Evolutionary conservation across 2,888 invertebrate genomes (phyloP).

Genomic region (Torymus auratus): DNA sequence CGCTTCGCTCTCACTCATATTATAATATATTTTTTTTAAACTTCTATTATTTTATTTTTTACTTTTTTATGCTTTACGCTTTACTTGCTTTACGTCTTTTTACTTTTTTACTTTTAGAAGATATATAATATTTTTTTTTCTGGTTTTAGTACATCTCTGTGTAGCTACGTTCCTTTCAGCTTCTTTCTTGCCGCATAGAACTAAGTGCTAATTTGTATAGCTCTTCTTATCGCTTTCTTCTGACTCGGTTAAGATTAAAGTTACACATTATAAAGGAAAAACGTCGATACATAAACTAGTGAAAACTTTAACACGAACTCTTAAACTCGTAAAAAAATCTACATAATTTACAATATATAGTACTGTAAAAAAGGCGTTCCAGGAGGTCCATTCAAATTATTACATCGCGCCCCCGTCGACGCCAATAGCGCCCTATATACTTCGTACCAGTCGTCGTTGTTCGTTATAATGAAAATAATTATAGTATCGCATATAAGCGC

Average conservation of each 20-base stretch:
- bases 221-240: not conserved
- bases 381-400: slow-evolving; percentile 44
- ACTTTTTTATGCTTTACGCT: slow-evolving; percentile 21
- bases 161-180: slow-evolving; percentile 18
- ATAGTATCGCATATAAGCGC: not conserved
- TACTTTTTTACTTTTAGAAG: slow-evolving; percentile 40
- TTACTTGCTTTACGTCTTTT: slow-evolving; percentile 20
- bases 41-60: slow-evolving; percentile 10
- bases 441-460: slow-evolving; percentile 27
- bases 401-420: not conserved
- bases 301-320: slow-evolving; percentile 55
- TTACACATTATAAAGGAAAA: slow-evolving; percentile 41
- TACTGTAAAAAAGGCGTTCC: slow-evolving; percentile 54
- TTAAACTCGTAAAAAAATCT: slow-evolving; percentile 57
- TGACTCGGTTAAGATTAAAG: not conserved
- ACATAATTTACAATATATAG: slow-evolving; percentile 52
- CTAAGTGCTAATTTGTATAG: slow-evolving; percentile 28
- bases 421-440: not conserved
- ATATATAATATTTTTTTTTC: slow-evolving; percentile 24
- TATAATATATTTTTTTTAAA: slow-evolving; percentile 6
- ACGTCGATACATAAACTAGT: slow-evolving; percentile 50
- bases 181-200: slow-evolving; percentile 2
- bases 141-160: slow-evolving; percentile 24
- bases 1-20: not conserved
- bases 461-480: slow-evolving; percentile 18